Conservation (phyloP, 2,888 invertebrate species). For the Eupithecia abbreviata region DNA sequence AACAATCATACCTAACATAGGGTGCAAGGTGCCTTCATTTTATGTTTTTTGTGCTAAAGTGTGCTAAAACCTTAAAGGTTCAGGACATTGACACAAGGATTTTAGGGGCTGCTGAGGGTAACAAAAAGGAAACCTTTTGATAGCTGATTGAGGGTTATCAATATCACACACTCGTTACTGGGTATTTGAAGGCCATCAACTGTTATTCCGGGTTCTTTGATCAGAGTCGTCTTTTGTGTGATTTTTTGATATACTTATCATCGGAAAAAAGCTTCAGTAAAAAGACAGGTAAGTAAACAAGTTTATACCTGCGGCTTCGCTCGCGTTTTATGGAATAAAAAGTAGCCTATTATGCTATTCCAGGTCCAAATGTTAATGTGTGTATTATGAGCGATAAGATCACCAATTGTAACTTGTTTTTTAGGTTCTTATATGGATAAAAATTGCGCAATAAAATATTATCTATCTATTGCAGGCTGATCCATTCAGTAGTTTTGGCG, state of each 20-base stretch:
- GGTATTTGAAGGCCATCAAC: not conserved
- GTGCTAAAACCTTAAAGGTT: not conserved
- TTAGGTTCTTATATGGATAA: no score
- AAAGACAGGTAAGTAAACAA: not conserved
- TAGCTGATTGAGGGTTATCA: not conserved
- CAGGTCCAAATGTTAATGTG: no score
- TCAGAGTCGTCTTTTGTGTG: not conserved
- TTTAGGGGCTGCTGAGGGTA: not conserved
- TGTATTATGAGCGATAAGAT: no score
- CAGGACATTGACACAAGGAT: not conserved
- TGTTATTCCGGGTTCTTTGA: conserved; percentile 4
- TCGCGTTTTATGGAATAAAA: no score
- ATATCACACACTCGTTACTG: not conserved
- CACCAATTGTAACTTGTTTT: no score
- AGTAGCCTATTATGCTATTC: no score
- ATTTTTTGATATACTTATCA: not conserved
- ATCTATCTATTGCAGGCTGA: no score
- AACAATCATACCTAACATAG: no score
- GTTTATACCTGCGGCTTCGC: no score
- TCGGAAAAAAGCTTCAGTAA: not conserved
- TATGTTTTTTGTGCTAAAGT: not conserved
- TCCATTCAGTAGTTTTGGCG: no score
- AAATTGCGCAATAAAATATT: no score
- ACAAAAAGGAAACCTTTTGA: not conserved
- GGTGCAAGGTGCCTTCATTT: no score